Conservation (phyloP, 2,797 vertebrate genomes). For the Vireo griseus region DNA sequence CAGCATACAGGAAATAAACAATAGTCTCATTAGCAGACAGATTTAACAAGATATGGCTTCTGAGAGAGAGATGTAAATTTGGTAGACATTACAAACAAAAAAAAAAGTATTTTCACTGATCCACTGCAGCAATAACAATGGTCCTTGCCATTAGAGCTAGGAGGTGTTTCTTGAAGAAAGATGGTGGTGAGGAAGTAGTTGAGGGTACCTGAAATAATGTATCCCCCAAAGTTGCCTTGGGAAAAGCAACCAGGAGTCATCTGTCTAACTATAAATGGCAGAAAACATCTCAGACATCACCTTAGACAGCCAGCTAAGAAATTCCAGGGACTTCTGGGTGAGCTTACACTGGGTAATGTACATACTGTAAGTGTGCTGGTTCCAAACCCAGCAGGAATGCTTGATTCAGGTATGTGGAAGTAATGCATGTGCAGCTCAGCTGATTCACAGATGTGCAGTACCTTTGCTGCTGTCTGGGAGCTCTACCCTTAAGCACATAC, state of each 20-base stretch:
- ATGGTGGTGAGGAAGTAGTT: not conserved
- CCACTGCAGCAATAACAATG: not conserved
- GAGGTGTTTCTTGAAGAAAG: not conserved
- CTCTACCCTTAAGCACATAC: not conserved
- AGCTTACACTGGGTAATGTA: not conserved
- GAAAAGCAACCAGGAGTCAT: not conserved
- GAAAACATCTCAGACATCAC: not conserved
- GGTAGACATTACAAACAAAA: not conserved
- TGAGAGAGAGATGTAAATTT: not conserved
- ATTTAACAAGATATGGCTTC: not conserved
- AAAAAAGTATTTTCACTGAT: not conserved
- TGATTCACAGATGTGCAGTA: not conserved
- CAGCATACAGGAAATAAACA: not conserved
- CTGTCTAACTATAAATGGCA: not conserved
- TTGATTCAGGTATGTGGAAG: not conserved
- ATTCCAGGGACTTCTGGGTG: not conserved
- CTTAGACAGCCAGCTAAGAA: not conserved
- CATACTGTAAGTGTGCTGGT: fast-evolving
- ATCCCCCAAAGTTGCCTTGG: not conserved
- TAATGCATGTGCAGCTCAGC: not conserved
- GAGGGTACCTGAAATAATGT: not conserved
- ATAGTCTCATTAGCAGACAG: not conserved
- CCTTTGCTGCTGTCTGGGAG: not conserved
- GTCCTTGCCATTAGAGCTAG: not conserved
- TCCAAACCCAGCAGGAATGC: not conserved